Evolutionary conservation across 2,113 vertebrate species (phyloP), one percentile per base, ranked within the genome.

Genomic region (Anarrhichthys ocellatus): DNA sequence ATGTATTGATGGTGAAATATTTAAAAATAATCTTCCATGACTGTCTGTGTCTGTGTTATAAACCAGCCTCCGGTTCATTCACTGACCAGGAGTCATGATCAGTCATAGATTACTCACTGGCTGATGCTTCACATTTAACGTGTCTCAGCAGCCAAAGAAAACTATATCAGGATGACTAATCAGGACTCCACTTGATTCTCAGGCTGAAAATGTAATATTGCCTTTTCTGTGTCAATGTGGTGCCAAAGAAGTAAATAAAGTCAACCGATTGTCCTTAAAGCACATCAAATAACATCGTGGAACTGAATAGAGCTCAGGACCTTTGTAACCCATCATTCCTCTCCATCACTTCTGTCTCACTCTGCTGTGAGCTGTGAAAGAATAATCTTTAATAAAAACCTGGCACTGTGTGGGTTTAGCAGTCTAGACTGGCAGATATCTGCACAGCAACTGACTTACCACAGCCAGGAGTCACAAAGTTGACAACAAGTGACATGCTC

Each of bases 371-470:
- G 63, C 63, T 0, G 56, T 64, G 13, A 24, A 17, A 32, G 4
- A 42, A 62, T 24, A 24, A 56, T 36, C 70, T 40, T 24, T 40
- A 36, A 54, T 59, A 58, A 63, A 62, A 22, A 58, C 10, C 4
- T 17, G 14, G 27, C 48, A 11, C 61, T 44, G 24, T 69, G 10
- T 65, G 3, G n/a, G 54, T 64, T 72, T 62, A 70, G 42, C 24
- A 61, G 64, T 59, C 9, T 32, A 52, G 20, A 74, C 29, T 7
- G 20, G 44, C 15, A 48, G 58, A 27, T 40, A 69, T 73, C 64
- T 77, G 66, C 76, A 68, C 46, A 44, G 56, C 58, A 62, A 73
- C 73, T 58, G 73, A 85, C 80, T 73, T n/a, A 52, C 46, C 17
- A 20, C 50, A 18, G 72, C 17, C 59, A 38, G 9, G 46, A 70